Evolutionary conservation across 37 sponge, comb jelly and placozoan genomes (phyloP).

Genomic region (Ephydatia muelleri): DNA sequence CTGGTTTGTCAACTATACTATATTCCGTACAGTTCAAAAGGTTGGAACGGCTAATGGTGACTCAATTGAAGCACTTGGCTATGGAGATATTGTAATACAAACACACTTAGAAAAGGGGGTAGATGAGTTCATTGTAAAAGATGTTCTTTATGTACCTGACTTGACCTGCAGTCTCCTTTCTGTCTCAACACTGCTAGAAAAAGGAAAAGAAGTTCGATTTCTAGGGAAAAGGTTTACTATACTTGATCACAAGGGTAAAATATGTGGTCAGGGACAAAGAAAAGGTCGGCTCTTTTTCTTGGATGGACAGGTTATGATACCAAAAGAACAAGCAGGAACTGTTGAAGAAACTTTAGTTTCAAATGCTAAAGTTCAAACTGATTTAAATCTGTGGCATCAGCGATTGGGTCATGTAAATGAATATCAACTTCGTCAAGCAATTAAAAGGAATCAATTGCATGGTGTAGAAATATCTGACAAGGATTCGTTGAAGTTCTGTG

Average conservation of each 20-base stretch:
- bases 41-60: slow-evolving; percentile 10
- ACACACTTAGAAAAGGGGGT: background rate
- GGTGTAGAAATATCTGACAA: slow-evolving; percentile 22
- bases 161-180: slow-evolving; percentile 33
- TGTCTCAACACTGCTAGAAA: background rate
- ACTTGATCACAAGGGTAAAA: background rate
- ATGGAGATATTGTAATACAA: background rate
- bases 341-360: background rate
- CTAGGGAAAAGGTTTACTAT: background rate
- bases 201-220: background rate
- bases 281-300: background rate
- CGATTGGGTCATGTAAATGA: slow-evolving; percentile 51
- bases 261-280: background rate
- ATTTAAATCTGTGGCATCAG: slow-evolving; percentile 53
- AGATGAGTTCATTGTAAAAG: slow-evolving; percentile 6
- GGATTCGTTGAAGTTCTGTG: slow-evolving; percentile 35
- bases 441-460: slow-evolving; percentile 15
- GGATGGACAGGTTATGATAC: background rate
- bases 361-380: background rate
- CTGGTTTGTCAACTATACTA: background rate
- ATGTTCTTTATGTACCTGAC: slow-evolving; percentile 35
- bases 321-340: background rate
- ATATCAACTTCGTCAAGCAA: slow-evolving; percentile 20
- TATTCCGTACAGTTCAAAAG: background rate
- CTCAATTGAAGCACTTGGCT: slow-evolving; percentile 6